Base-by-base conservation (phyloP, 2,113 vertebrate species). In the Leiothrix lutea region DNA sequence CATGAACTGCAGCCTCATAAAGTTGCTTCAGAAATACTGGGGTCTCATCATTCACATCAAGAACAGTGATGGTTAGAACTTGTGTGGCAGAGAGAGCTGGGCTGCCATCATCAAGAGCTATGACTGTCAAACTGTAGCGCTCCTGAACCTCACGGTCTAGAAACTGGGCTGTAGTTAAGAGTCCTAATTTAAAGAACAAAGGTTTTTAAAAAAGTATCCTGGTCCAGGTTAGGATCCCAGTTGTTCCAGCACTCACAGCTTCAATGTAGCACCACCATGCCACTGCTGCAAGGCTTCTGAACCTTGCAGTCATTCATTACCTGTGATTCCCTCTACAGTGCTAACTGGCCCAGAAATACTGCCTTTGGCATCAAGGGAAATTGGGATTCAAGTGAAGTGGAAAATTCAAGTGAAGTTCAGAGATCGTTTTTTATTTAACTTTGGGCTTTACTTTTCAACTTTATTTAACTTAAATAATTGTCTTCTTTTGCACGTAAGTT, bases 41-140 rank as follows among this genome's bases (percentile, higher is more conserved):
- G 0, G 87, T 54, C 84, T 98, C 98, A 57, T 99, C 99, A 56
- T 99, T 99, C 25, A 99, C 97, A 31, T 99, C 99, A 42, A 98
- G 93, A 88, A 99, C 97, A 87, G 94, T 44, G 51, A 99, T 60
- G 2, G 98, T 99, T 93, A 99, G 90, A 26, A 97, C 98, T 97
- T 99, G 99, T 1, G 97, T 98, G 56, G 99, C 97, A 9, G 98
- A 99, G 16, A 98, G 98, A 11, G 97, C 62, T 3, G 99, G 98
- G 9, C 26, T 79, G 56, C 99, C 99, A 0, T 90, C 96, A 97
- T 99, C 99, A 28, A 96, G 66, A 2, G 98, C 99, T 51, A 97
- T 47, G 25, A 99, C 36, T 8, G 95, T 98, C 95, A 99, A 95
- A 48, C 70, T 92, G 92, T 99, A 98, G 86, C 38, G 15, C 38